Base-by-base conservation (phyloP, 2,797 vertebrate genomes). In the Florisuga fusca region DNA sequence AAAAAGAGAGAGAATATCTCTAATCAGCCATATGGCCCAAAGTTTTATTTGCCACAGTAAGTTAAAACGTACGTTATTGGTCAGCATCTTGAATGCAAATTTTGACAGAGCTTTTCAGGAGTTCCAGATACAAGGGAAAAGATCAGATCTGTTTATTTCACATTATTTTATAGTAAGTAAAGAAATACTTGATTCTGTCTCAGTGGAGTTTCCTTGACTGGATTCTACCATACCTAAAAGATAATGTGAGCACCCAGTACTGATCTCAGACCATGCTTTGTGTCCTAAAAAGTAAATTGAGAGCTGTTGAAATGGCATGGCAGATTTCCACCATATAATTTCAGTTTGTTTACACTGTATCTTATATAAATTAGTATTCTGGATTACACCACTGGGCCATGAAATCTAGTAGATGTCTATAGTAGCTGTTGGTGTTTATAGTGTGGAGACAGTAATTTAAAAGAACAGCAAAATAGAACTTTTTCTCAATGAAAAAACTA, bases 11-110 rank as follows among this genome's bases (percentile, higher is more conserved):
- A 98, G 98, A 98, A 97, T 97, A 98, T 98, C 98, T 98, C 98
- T 98, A 98, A 99, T 98, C 98, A 98, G 98, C 99, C 99, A 99
- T 99, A 99, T 99, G 99, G 99, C 98, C 96, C 97, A 97, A 98
- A 98, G 98, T 98, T 97, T 97, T 97, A 97, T 97, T 97, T 97
- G 97, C 95, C 92, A 76, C 74, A 94, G 69, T 91, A 93, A 97
- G 95, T 97, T 97, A 94, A 96, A 97, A 97, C 0, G 2, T 31
- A 22, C 71, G 26, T 94, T 96, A 95, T 90, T 96, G 98, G 97
- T 98, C 98, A 97, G 96, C 95, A 89, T 94, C 97, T 93, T 94
- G 94, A 97, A 95, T 96, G 96, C 95, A 95, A 87, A 98, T 96
- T 93, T 91, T 90, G 93, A 79, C 89, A 89, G 29, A 36, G 90